Conservation (phyloP, 2,888 invertebrate species). For the Thymelicus acteon region DNA sequence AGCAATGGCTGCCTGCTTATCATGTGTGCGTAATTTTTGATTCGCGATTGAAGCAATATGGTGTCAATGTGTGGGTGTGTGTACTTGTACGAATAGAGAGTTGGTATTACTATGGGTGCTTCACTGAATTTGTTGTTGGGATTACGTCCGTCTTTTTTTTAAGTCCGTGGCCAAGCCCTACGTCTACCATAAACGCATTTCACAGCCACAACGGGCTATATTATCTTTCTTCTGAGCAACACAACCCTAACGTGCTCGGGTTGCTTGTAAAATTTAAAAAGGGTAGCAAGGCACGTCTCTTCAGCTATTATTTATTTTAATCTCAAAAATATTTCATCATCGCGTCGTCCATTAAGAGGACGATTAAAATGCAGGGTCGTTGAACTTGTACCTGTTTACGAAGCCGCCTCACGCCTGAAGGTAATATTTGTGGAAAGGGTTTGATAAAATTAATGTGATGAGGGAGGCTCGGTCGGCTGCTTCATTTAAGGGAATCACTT, state of each 20-base stretch:
- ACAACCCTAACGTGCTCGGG: background rate
- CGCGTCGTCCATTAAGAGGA: background rate
- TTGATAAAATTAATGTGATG: slow-evolving; percentile 35
- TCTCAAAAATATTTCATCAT: slow-evolving; percentile 6
- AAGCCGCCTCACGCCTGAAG: slow-evolving; percentile 21
- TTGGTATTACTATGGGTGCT: too few relatives aligned
- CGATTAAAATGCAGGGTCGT: slow-evolving; percentile 16
- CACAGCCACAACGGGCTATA: too few relatives aligned
- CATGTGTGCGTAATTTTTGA: too few relatives aligned
- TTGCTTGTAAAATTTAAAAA: background rate
- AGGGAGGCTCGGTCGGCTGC: slow-evolving; percentile 18
- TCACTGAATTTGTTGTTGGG: too few relatives aligned
- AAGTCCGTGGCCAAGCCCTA: too few relatives aligned
- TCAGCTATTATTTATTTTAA: slow-evolving; percentile 8
- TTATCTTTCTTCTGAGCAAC: too few relatives aligned
- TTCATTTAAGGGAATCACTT: slow-evolving; percentile 32
- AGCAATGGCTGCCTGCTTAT: too few relatives aligned
- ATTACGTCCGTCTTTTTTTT: too few relatives aligned
- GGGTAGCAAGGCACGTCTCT: background rate
- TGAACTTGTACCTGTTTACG: slow-evolving; percentile 17
- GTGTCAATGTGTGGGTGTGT: too few relatives aligned
- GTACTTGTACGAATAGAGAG: too few relatives aligned
- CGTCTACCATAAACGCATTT: too few relatives aligned
- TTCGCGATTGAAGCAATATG: too few relatives aligned
- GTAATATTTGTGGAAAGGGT: slow-evolving; percentile 33